Base-by-base conservation (phyloP, 2,113 vertebrate species). In the Bostrychus sinensis region DNA sequence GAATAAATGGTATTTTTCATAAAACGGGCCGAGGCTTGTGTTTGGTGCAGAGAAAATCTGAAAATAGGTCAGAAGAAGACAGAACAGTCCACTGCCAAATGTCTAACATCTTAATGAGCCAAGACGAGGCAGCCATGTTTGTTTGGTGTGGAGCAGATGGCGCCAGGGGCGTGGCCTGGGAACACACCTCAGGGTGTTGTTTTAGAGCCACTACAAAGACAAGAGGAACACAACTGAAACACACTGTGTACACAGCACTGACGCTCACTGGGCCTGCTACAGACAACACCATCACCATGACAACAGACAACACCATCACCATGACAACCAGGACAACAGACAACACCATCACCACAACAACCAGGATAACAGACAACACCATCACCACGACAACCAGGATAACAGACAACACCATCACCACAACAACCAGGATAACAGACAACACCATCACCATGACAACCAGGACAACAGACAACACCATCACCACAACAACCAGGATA, bases 141-240 rank as follows among this genome's bases (percentile, higher is more conserved):
- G 81, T 82, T 82, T 72, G 56, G 78, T 56, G 82, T 56, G n/a
- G 30, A 86, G 51, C 88, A 89, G 84, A 89, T 88, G 88, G 88
- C 22, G 66, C 74, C n/a, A 45, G 53, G 71, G 80, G 78, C 56
- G 34, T 66, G 46, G 75, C 66, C 81, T 3, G 1, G 62, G 37
- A 70, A 28, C 57, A 71, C 62, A 55, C 84, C 70, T 26, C 45
- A 32, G 80, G 82, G 75, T 87, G 78, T 83, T 76, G 69, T 83
- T 87, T 80, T 72, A 63, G 39, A 73, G 61, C 76, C 76, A 77
- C 78, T 70, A 80, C 72, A 84, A 83, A 88, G 82, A 80, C 75
- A 75, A 69, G n/a, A n/a, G n/a, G n/a, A n/a, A n/a, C 66, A 77
- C 63, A 62, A 68, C 69, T 23, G 67, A 62, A 55, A 55, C 58